Evolutionary conservation across 2,113 vertebrate species (phyloP).

Genomic region (Micronisus gabar): DNA sequence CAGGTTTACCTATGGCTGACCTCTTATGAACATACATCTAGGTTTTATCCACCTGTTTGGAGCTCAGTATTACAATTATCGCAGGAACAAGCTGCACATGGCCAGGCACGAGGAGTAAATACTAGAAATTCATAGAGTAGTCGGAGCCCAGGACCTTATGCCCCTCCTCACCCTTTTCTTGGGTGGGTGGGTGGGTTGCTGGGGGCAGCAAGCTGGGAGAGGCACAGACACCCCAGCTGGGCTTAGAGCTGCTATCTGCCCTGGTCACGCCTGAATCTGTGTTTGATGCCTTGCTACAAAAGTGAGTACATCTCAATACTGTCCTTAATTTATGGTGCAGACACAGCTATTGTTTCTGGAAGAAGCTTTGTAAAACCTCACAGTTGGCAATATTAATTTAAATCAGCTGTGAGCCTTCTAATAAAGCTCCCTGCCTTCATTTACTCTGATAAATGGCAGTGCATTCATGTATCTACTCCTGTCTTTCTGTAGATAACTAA

Average conservation of each 20-base stretch:
- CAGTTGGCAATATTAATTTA: conserved; percentile 6
- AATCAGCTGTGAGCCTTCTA: not conserved
- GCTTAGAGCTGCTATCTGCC: not conserved
- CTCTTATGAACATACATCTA: not conserved
- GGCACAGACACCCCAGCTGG: not conserved
- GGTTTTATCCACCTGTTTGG: not conserved
- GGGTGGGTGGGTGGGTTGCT: no score
- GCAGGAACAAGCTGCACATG: not conserved
- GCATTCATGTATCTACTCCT: not conserved
- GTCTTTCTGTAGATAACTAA: not conserved
- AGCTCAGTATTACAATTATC: not conserved
- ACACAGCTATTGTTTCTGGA: not conserved
- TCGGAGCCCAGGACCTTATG: not conserved
- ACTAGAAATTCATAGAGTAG: not conserved
- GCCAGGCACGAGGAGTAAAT: not conserved
- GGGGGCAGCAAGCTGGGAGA: not conserved
- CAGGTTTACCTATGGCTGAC: not conserved
- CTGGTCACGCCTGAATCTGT: not conserved
- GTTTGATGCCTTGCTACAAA: not conserved
- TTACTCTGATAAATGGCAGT: not conserved
- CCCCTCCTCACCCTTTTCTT: no score
- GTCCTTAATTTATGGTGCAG: not conserved
- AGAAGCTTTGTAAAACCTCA: not conserved
- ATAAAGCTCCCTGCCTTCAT: conserved; percentile 7
- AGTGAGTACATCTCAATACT: not conserved